Base-by-base conservation (phyloP, 2,113 vertebrate species). In the Nannospalax galili region DNA sequence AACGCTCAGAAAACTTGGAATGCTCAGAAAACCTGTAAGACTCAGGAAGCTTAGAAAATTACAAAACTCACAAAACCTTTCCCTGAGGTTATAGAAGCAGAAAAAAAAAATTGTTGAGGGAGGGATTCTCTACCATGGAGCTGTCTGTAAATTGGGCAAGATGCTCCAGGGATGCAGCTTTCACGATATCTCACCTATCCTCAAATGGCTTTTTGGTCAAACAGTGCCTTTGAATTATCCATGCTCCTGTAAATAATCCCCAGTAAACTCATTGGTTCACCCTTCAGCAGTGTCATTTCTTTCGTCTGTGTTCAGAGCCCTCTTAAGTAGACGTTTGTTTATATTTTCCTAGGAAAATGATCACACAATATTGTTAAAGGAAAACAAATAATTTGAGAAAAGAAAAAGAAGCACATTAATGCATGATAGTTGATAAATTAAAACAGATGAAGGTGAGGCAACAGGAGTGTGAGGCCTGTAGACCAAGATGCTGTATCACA, bases 401-500 rank as follows among this genome's bases (percentile, higher is more conserved):
- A 73, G 2, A 92, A 35, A 26, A 79, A 9, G 10, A 77, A 65
- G 0, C 7, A 14, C 24, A 40, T 84, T 79, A n/a, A 15, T 40
- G 1, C 40, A 16, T 70, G 30, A 69, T 16, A 24, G 48, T 60
- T 30, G 84, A 62, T 9, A 48, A 81, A 70, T 60, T 69, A 16
- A 15, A 88, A 48, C 0, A 65, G 26, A 16, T 79, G 30, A 79
- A 26, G 62, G 45, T 26, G 17, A 84, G 22, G 1, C 8, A 52
- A 32, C 26, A 45, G 17, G 15, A 86, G 60, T 6, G 17, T 1
- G 10, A n/a, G 26, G 22, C 3, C 5, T 9, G 6, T 45, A 42
- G 19, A 17, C 12, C 16, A 67, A 11, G 7, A 67, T 28, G 1
- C 22, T 32, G 8, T 30, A 12, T 4, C 12, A 65, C 0, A 17